Evolutionary conservation across 2,888 invertebrate species (phyloP).

Genomic region (Pristionchus exspectatus): DNA sequence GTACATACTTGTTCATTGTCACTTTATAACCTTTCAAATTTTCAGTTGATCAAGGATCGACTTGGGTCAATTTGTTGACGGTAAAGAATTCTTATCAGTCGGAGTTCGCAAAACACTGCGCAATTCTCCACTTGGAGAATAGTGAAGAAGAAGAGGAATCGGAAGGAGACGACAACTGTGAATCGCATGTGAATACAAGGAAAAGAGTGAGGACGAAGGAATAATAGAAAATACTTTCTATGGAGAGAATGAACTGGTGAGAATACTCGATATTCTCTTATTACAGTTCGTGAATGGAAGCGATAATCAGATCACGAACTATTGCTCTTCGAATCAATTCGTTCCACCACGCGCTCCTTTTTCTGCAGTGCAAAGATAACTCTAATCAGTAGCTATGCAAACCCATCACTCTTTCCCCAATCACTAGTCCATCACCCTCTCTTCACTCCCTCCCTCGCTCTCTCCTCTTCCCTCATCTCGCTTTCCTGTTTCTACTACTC

Average conservation of each 20-base stretch:
- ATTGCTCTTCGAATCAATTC: no score
- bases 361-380: background rate
- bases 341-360: no score
- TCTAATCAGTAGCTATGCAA: background rate
- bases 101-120: background rate
- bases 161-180: background rate
- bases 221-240: background rate
- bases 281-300: no score
- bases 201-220: background rate
- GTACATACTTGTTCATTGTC: background rate
- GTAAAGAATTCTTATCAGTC: background rate
- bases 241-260: background rate
- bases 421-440: background rate
- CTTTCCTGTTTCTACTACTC: slow-evolving; percentile 19
- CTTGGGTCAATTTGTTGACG: background rate
- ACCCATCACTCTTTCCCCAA: background rate
- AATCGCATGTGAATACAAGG: background rate
- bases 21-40: background rate
- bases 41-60: background rate
- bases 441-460: background rate
- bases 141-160: background rate
- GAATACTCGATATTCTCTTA: background rate
- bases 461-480: background rate
- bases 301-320: no score
- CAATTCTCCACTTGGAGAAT: background rate